Percentiles rank a stretch among this genome's conserved stretches.
phyloP scores from a whole-genome alignment of 37 sponge, comb jelly and placozoan genomes.

The Petrosia ficiformis region DNA sequence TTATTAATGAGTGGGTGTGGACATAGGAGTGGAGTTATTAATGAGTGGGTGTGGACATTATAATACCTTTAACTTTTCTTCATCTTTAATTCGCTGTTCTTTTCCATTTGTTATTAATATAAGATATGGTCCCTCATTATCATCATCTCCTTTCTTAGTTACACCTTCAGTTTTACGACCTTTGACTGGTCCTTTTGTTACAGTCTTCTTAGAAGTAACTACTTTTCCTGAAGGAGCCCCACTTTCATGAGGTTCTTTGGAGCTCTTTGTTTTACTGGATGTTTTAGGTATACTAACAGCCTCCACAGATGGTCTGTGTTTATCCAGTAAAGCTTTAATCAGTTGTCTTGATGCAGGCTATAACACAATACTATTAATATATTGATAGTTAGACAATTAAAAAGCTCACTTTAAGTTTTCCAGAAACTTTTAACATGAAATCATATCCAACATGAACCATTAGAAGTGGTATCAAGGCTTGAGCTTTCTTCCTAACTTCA shows the following conservation, averaged over 20 bases:
- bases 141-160: neutral
- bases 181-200: neutral
- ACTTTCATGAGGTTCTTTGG: neutral
- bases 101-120: constrained; percentile 47
- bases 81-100: constrained; percentile 69
- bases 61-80: constrained; percentile 67
- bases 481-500: constrained; percentile 78
- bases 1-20: too few species aligned
- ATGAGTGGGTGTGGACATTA: too few species aligned
- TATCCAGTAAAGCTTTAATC: constrained; percentile 56
- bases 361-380: neutral
- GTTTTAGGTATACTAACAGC: neutral
- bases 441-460: constrained; percentile 78
- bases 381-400: neutral
- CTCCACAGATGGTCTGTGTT: constrained; percentile 21
- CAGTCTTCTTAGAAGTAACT: neutral
- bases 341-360: constrained; percentile 69
- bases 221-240: neutral
- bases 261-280: constrained; percentile 1
- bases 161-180: neutral
- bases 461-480: constrained; percentile 55
- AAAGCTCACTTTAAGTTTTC: constrained; percentile 39
- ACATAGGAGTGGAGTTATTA: too few species aligned
- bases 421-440: constrained; percentile 44
- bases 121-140: constrained; percentile 33